A percentile compares a stretch with the other conserved stretches of the same genome.
Evolutionary conservation across 2,888 invertebrate species (phyloP).

Genomic region (Sthenelais limicola): DNA sequence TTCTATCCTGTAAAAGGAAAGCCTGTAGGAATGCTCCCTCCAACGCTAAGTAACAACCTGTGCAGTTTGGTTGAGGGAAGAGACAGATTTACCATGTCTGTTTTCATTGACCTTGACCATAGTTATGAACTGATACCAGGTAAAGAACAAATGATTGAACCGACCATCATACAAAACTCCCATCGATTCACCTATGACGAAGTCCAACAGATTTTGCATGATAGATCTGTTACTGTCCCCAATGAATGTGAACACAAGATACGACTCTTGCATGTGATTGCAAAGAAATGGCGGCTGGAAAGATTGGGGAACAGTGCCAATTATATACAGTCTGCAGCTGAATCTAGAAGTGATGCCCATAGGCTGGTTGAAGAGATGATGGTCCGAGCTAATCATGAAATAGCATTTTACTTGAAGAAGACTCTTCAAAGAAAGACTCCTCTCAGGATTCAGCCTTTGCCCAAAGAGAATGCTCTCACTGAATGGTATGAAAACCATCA

Average conservation of each 20-base stretch:
- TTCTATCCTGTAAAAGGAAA: conserved; percentile 40
- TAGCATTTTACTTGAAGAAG: conserved; percentile 7
- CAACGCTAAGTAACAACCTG: conserved; percentile 38
- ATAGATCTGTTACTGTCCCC: background rate
- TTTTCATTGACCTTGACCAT: conserved; percentile 36
- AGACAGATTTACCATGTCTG: conserved; percentile 46
- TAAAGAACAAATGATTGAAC: background rate
- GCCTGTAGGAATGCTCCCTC: conserved; percentile 46
- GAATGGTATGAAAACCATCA: conserved; percentile 14
- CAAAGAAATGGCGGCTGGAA: background rate
- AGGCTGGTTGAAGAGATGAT: conserved; percentile 41
- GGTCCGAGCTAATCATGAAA: conserved; percentile 31
- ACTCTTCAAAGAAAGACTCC: background rate
- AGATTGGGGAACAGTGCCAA: conserved; percentile 12
- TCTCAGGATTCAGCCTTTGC: conserved; percentile 10
- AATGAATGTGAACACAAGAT: background rate
- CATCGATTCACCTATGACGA: conserved; percentile 18
- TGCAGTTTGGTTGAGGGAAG: conserved; percentile 45
- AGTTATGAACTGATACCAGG: background rate
- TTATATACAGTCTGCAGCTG: conserved; percentile 1
- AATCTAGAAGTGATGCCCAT: conserved; percentile 3
- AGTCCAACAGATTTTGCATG: background rate
- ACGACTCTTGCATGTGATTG: conserved; percentile 2
- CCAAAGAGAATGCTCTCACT: conserved; percentile 2
- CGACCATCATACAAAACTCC: conserved; percentile 77